Evolutionary conservation across 2,113 vertebrate species (phyloP).

Genomic region (Pantherophis guttatus): DNA sequence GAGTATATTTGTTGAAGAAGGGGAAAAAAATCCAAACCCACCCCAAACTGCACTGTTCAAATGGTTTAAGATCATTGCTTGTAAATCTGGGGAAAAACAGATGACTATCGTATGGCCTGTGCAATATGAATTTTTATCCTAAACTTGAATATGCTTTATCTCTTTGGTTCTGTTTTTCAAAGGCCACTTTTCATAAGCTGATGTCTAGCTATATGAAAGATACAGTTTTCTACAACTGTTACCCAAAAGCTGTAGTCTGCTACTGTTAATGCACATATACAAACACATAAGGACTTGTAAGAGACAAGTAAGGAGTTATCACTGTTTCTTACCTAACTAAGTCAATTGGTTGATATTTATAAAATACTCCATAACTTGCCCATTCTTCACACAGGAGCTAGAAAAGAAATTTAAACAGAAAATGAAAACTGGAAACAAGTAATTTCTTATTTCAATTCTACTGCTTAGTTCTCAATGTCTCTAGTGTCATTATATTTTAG

Average conservation of each 20-base stretch:
- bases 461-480: rapidly evolving
- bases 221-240: neutral
- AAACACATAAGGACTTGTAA: neutral
- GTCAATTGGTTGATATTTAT: slow-evolving; percentile 95
- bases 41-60: neutral
- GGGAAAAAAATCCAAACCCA: neutral
- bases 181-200: neutral
- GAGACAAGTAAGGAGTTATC: rapidly evolving
- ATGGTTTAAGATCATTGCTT: neutral
- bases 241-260: neutral
- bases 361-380: slow-evolving; percentile 94
- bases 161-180: neutral
- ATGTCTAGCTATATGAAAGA: neutral
- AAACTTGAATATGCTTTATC: neutral
- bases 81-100: neutral
- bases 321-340: slow-evolving; percentile 83
- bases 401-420: slow-evolving; percentile 40
- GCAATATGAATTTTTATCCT: neutral
- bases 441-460: neutral
- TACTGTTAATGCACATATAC: neutral
- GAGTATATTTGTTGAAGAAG: neutral
- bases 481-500: rapidly evolving
- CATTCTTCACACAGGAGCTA: slow-evolving; percentile 93
- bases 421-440: neutral
- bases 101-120: neutral